A percentile compares a stretch with the other conserved stretches of the same genome.
phyloP scores from a whole-genome alignment of 1,140 invertebrate genomes.

The Intoshia linei region DNA sequence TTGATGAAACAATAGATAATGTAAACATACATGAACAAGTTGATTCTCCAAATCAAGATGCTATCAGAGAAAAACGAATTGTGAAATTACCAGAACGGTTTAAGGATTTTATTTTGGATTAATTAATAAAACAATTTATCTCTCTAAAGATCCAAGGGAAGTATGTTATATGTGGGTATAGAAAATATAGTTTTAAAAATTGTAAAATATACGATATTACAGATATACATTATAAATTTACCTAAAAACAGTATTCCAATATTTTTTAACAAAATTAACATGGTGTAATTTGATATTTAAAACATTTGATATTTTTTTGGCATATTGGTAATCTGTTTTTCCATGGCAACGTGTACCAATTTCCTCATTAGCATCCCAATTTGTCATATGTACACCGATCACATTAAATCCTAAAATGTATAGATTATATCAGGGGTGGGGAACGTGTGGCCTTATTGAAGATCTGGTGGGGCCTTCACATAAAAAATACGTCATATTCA shows the following conservation, averaged over 20 bases:
- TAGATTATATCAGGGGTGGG: background rate
- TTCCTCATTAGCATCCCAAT: conserved; percentile 74
- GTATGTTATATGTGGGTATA: background rate
- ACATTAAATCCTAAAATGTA: conserved; percentile 37
- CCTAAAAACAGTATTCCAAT: conserved; percentile 78
- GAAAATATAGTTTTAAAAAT: background rate
- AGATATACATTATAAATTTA: conserved; percentile 16
- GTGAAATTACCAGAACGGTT: background rate
- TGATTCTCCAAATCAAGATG: background rate
- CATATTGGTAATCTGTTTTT: conserved; percentile 50
- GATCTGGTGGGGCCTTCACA: too few relatives aligned
- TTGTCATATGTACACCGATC: conserved; percentile 59
- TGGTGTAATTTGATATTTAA: conserved; percentile 34
- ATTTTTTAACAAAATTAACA: conserved; percentile 71
- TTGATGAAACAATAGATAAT: background rate
- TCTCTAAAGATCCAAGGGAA: background rate
- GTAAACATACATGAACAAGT: background rate
- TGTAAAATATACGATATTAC: background rate
- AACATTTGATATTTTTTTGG: conserved; percentile 39
- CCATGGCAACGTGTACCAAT: conserved; percentile 39
- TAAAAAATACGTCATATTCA: too few relatives aligned
- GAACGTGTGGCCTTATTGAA: too few relatives aligned
- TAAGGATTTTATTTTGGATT: background rate
- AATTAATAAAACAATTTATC: background rate
- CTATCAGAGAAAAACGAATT: background rate